These are phyloP conservation scores for Cariama cristata DNA, from an alignment of 2,113 vertebrate genomes.

Conservation along the genomic window DNA sequence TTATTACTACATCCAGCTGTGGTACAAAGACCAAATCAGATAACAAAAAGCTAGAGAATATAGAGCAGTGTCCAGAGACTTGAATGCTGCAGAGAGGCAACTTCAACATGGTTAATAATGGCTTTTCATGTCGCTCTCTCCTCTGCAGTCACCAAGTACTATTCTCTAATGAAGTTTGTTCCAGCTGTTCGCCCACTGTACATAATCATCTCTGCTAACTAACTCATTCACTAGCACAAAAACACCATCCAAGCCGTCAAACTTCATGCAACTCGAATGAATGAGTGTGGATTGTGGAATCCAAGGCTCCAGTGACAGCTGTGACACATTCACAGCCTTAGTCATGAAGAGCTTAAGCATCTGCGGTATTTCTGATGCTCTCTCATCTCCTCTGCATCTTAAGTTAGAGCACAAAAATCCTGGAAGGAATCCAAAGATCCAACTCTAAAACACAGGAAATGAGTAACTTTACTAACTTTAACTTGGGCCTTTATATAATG, in stretches of 20 bases:
- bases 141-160: not conserved
- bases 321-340: conserved; percentile 50
- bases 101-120: not conserved
- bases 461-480: conserved; percentile 69
- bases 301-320: conserved; percentile 47
- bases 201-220: not conserved
- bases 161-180: not conserved
- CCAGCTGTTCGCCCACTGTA: conserved; percentile 16
- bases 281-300: not conserved
- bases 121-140: not conserved
- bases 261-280: not conserved
- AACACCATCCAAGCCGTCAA: conserved; percentile 8
- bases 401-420: conserved; percentile 20
- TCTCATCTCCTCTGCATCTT: conserved; percentile 49
- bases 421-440: conserved; percentile 42
- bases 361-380: conserved; percentile 28
- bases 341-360: conserved; percentile 49
- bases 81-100: not conserved
- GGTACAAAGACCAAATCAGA: not conserved
- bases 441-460: conserved; percentile 62
- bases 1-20: not conserved
- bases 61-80: not conserved
- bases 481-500: conserved; percentile 29
- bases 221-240: conserved; percentile 37
- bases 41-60: not conserved